Base-by-base conservation (phyloP, 1,140 invertebrate genomes). In the Polypedilum pembai region DNA sequence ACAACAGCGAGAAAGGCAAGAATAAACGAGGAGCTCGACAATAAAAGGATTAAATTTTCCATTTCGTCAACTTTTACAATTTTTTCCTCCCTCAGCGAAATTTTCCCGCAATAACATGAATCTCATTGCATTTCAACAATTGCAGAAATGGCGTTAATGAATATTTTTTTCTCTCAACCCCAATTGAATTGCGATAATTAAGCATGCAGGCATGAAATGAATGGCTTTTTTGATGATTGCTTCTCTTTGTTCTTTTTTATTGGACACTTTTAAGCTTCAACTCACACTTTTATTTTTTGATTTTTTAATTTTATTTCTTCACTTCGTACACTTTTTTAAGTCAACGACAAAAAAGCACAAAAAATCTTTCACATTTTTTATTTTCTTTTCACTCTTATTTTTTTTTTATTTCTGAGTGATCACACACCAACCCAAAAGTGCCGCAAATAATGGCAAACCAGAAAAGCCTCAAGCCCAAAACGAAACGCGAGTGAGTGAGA, bases 41-140 rank as follows among this genome's bases (percentile, higher is more conserved):
- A 69, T 69, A 69, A 69, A 69, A 69, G 65, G 65, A 69, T 69
- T 69, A 69, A 69, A 69, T 69, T 69, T 69, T 69, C 65, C 65
- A 69, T 20, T 69, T 69, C 65, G 65, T 21, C 65, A 69, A 21
- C 15, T 69, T 21, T 69, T 69, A 56, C 45, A 56, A 4, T 56
- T n/a, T 12, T 56, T 33, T 33, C 5, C 5, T 33, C 5, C 24
- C 15, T 45, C 8, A 45, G 41, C 8, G 41, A 7, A 18, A 20
- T 20, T 66, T 69, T 18, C 18, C 65, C 65, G 4, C 65, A 69
- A 18, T 15, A 69, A 69, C 65, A 69, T 69, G 65, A 69, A 69
- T 2, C 7, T 56, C 45, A 33, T 33, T 33, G 24, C 24, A 33
- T 33, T 33, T 33, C 24, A 33, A 33, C 24, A 33, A 33, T 33